Percentiles rank a stretch among this genome's conserved stretches.
These are phyloP conservation scores for Cryptoprocta ferox DNA, from an alignment of 2,797 vertebrate species.

Conservation along the genomic window DNA sequence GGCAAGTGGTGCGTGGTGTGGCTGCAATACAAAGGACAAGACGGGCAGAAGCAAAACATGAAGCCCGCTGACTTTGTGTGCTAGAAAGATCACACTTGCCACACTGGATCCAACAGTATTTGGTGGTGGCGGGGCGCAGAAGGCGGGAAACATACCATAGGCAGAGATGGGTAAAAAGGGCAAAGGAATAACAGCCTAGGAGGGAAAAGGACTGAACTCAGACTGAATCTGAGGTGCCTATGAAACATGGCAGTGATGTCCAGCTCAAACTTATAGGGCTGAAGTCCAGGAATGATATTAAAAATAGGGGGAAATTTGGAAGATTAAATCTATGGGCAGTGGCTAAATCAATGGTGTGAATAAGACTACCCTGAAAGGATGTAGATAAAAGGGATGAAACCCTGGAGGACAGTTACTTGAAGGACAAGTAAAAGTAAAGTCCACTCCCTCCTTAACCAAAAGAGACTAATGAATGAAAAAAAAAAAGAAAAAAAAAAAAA, in stretches of 20 bases:
- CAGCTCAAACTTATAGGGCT: neutral
- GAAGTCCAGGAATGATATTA: neutral
- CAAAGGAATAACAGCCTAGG: neutral
- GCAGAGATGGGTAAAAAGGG: neutral
- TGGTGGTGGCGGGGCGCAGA: neutral
- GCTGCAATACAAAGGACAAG: neutral
- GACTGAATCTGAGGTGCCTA: neutral
- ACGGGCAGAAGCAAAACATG: neutral
- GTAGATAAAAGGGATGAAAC: neutral
- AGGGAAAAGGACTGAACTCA: neutral
- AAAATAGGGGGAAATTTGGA: neutral
- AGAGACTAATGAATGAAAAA: neutral
- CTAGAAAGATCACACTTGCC: neutral
- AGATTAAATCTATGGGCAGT: neutral
- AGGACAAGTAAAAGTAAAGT: neutral
- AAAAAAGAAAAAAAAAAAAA: neutral
- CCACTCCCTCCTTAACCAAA: neutral
- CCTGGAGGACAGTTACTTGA: neutral
- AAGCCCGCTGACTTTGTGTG: neutral
- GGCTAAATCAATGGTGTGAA: neutral
- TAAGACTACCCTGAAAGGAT: neutral
- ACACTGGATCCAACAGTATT: neutral
- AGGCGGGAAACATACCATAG: neutral
- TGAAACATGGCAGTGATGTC: neutral
- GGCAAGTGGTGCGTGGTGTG: neutral